These are phyloP conservation scores for Rhombomys opimus DNA, from an alignment of 2,113 vertebrate species.

Conservation along the genomic window DNA sequence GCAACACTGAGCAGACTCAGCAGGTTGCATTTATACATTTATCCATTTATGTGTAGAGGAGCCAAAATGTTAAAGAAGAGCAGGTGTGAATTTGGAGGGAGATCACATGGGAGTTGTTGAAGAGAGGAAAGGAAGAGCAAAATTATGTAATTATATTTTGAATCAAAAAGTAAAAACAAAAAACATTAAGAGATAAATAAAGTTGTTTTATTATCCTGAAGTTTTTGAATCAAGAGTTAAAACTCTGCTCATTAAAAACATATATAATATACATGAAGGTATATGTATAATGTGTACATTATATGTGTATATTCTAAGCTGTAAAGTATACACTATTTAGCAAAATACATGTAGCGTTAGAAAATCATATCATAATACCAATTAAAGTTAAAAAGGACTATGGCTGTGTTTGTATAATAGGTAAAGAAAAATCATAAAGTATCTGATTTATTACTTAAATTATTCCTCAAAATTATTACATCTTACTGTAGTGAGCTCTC, in stretches of 20 bases:
- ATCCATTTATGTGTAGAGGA: neutral
- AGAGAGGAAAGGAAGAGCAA: neutral
- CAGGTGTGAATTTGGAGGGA: neutral
- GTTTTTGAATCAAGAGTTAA: neutral
- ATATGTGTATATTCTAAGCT: neutral
- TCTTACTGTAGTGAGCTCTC: neutral
- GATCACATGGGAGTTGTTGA: neutral
- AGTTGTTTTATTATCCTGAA: neutral
- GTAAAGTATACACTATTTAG: neutral
- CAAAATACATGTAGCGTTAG: neutral
- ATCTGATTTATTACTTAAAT: slow-evolving; percentile 13
- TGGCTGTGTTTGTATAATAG: neutral
- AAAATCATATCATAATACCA: neutral
- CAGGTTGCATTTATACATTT: neutral
- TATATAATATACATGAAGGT: neutral
- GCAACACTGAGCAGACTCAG: neutral
- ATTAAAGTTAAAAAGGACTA: neutral
- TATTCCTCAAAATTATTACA: slow-evolving; percentile 40
- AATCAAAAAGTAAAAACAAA: neutral
- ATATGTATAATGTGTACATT: neutral
- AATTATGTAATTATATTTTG: neutral
- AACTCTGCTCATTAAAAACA: neutral
- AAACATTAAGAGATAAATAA: neutral
- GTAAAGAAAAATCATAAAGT: neutral
- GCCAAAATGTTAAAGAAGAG: neutral